Conservation (phyloP, 2,797 vertebrate species). For the Poecilia wingei region DNA sequence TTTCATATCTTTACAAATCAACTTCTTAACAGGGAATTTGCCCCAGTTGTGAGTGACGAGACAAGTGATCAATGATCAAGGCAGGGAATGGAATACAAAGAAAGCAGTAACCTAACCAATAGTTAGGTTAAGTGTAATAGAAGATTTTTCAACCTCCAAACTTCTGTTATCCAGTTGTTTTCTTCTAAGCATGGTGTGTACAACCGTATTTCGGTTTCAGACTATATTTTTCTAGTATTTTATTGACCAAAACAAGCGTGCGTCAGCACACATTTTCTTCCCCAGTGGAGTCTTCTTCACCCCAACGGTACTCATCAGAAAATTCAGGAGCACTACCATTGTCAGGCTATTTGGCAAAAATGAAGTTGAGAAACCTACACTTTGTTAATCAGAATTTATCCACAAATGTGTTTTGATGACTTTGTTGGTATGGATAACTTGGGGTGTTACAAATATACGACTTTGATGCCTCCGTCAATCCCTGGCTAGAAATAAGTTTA, state of each 20-base stretch:
- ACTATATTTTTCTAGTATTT: neutral
- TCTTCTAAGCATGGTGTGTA: neutral
- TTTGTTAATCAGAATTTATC: neutral
- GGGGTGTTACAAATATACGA: neutral
- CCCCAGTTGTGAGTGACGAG: neutral
- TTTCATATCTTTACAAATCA: neutral
- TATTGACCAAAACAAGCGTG: neutral
- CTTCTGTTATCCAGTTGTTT: neutral
- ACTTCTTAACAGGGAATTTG: neutral
- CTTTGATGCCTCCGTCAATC: neutral
- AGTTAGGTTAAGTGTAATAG: neutral
- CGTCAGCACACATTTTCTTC: neutral
- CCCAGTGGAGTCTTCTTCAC: neutral
- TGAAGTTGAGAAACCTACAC: neutral
- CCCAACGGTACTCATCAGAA: neutral
- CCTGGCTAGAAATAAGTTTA: neutral
- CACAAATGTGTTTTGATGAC: neutral
- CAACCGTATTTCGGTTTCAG: neutral
- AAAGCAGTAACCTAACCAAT: neutral
- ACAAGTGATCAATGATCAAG: neutral
- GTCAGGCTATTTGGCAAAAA: neutral
- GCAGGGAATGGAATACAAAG: neutral
- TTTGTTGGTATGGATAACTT: neutral
- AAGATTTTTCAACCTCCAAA: neutral
- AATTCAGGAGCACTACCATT: neutral